Evolutionary conservation across 2,888 invertebrate species (phyloP).

Genomic region (Cacoxenus indagator): DNA sequence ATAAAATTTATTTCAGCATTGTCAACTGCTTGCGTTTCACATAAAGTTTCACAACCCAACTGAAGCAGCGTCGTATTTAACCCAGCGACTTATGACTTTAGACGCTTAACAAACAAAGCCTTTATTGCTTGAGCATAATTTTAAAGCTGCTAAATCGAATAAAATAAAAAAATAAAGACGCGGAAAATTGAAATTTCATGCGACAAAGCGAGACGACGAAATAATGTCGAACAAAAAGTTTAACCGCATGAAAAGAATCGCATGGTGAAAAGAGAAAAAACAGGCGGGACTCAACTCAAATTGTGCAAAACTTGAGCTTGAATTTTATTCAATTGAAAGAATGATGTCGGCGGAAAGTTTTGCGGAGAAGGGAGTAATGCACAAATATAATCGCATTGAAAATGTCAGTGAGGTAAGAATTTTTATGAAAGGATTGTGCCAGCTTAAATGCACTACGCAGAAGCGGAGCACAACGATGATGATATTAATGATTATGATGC

Average conservation of each 20-base stretch:
- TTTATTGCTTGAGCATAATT: no score
- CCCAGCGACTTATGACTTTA: slow-evolving; percentile 39
- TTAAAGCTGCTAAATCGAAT: slow-evolving; percentile 48
- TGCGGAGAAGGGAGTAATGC: background rate
- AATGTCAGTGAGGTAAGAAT: slow-evolving; percentile 17
- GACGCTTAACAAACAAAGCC: slow-evolving; percentile 43
- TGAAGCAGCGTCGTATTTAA: background rate
- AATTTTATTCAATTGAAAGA: slow-evolving; percentile 40
- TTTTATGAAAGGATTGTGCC: slow-evolving; percentile 11
- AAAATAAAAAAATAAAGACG: background rate
- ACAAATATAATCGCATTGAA: slow-evolving; percentile 12
- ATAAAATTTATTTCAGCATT: no score
- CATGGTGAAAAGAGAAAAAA: background rate
- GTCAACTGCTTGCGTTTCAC: no score
- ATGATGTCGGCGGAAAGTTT: background rate
- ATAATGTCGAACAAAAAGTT: background rate
- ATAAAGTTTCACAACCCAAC: background rate
- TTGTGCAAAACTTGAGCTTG: slow-evolving; percentile 49
- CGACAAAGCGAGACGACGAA: background rate
- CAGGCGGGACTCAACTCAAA: slow-evolving; percentile 35
- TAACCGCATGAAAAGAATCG: background rate
- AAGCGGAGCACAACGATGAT: background rate
- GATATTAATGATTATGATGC: background rate
- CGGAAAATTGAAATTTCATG: slow-evolving; percentile 10
- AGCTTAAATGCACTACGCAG: background rate